Evolutionary conservation across 1,140 invertebrate genomes (phyloP), one percentile per base, ranked within the genome.

Genomic region (Danaus plexippus): DNA sequence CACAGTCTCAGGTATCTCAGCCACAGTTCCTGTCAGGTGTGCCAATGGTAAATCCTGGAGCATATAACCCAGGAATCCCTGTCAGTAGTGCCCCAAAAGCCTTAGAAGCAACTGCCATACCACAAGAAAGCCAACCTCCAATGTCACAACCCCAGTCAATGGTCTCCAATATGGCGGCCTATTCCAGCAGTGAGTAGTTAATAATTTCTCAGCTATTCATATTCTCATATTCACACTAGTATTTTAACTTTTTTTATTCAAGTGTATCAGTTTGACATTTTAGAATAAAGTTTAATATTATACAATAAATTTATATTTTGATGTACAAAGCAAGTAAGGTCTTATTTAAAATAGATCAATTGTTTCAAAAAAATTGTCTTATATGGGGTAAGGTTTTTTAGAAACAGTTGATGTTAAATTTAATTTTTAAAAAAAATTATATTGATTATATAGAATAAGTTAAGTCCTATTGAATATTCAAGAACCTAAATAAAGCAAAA

Each of bases 1-100:
- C 57, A 56, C 63, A 53, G 67, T 32, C 58, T 45, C 71, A 71
- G 15, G 51, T 47, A 44, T 70, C 80, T 32, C 80, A 85, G 52
- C 82, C 85, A 47, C 76, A 78, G 43, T 88, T 88, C 63, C 66
- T 88, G 32, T 80, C 83, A 15, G 87, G 87, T 48, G 83, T 88
- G 4, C 87, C 87, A 12, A 83, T 88, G 85, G 86, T 88, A 2
- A 87, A 80, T 47, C 81, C 85, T 48, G 80, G 71, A n/a, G 66
- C 18, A 47, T 76, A 62, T 57, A 51, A 32, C 7, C 4, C 22
- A 32, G 22, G 54, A 59, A 18, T 15, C 9, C 9, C 64, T 44
- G 44, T 41, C 18, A 63, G 47, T 9, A 58, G 43, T 50, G 22
- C 22, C 45, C 40, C 13, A 40, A 50, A 40, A 50, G 11, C 56